Conservation (phyloP, 2,888 invertebrate species). For the Shargacucullia verbasci region DNA sequence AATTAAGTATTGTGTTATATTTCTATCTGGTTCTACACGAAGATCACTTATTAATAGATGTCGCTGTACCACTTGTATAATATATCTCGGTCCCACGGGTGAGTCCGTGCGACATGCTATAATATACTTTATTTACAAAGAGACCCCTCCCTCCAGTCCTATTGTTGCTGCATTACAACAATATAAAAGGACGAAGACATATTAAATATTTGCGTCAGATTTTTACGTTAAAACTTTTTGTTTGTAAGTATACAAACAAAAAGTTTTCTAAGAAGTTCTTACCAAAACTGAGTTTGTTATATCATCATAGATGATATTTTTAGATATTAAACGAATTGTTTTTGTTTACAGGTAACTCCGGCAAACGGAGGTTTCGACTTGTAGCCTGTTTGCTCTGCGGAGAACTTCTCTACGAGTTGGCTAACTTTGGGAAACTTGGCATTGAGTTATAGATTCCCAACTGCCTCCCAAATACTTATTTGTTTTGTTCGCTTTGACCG, state of each 20-base stretch:
- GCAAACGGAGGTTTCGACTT: constrained; percentile 77
- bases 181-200: constrained; percentile 26
- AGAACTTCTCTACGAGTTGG: constrained; percentile 80
- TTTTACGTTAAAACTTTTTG: too few species aligned
- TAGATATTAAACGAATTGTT: constrained; percentile 62
- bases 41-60: constrained; percentile 1
- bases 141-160: constrained; percentile 21
- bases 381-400: constrained; percentile 75
- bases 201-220: constrained; percentile 19
- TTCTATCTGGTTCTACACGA: too few species aligned
- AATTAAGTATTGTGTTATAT: too few species aligned
- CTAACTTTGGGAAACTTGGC: constrained; percentile 83
- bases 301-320: constrained; percentile 46
- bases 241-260: constrained; percentile 34
- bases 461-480: constrained; percentile 86
- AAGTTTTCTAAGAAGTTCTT: constrained; percentile 31
- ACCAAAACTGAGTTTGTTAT: constrained; percentile 31
- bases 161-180: constrained; percentile 40
- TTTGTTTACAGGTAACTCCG: constrained; percentile 84
- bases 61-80: constrained; percentile 7
- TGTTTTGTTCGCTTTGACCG: constrained; percentile 84
- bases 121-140: constrained; percentile 26
- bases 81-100: constrained; percentile 1
- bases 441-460: constrained; percentile 88
- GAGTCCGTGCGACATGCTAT: constrained; percentile 1